phyloP scores from a whole-genome alignment of 92 coral and sea anemone genomes.

The Hydrozoanthus gracilis region DNA sequence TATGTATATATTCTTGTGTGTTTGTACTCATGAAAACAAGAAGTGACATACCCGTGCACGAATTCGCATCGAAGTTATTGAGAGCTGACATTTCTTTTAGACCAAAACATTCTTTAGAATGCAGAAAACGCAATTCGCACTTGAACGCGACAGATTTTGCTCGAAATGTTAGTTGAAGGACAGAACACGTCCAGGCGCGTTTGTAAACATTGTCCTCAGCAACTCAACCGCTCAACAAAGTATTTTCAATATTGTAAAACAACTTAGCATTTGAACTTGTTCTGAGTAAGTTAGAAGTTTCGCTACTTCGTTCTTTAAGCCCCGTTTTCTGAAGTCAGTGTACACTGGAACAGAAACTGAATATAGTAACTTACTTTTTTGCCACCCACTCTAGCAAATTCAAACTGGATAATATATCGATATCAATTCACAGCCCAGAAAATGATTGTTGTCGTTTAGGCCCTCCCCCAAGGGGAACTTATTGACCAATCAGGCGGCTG shows the following conservation, averaged over 20 bases:
- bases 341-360: neutral
- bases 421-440: neutral
- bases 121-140: neutral
- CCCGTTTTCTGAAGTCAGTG: neutral
- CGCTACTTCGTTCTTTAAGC: neutral
- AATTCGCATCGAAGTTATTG: neutral
- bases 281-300: neutral
- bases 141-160: neutral
- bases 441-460: conserved; percentile 17
- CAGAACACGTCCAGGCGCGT: conserved; percentile 42
- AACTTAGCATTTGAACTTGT: neutral
- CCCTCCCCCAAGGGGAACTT: conserved; percentile 45
- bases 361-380: neutral
- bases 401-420: neutral
- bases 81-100: neutral
- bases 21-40: conserved; percentile 25
- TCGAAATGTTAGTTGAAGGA: neutral
- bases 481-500: conserved; percentile 40
- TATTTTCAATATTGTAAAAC: neutral
- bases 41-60: neutral
- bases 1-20: neutral
- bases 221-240: conserved; percentile 10
- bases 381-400: conserved; percentile 17
- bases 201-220: conserved; percentile 38
- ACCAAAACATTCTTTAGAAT: neutral